These are phyloP conservation scores for Condylura cristata DNA, from an alignment of 2,113 vertebrate genomes.

Conservation along the genomic window DNA sequence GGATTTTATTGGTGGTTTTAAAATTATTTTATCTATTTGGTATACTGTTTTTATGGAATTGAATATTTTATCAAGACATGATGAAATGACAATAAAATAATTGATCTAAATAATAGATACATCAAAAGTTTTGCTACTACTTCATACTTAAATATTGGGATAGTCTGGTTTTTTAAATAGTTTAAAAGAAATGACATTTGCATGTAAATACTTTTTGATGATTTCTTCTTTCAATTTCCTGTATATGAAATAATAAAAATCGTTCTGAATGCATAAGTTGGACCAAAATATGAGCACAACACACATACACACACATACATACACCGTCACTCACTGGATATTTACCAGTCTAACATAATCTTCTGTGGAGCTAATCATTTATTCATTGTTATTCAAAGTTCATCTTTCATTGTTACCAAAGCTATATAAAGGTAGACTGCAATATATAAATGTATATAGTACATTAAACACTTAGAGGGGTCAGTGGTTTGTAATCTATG, in stretches of 20 bases:
- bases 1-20: not conserved
- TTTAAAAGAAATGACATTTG: not conserved
- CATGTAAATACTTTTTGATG: not conserved
- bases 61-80: not conserved
- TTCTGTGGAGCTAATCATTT: constrained; percentile 53
- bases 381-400: constrained; percentile 62
- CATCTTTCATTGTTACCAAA: too few species aligned
- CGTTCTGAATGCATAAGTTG: constrained; percentile 4
- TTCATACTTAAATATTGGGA: constrained; percentile 8
- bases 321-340: not conserved
- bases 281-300: not conserved
- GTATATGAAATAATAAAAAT: not conserved
- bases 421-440: constrained; percentile 29
- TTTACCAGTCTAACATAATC: not conserved
- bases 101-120: not conserved
- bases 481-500: constrained; percentile 45
- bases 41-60: not conserved
- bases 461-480: constrained; percentile 39
- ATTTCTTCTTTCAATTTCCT: not conserved
- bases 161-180: not conserved
- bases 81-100: constrained; percentile 27
- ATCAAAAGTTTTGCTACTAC: not conserved
- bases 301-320: not conserved
- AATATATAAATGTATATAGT: constrained; percentile 8
- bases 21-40: not conserved